phyloP scores from a whole-genome alignment of 2,888 invertebrate genomes.

The Ceramica pisi region DNA sequence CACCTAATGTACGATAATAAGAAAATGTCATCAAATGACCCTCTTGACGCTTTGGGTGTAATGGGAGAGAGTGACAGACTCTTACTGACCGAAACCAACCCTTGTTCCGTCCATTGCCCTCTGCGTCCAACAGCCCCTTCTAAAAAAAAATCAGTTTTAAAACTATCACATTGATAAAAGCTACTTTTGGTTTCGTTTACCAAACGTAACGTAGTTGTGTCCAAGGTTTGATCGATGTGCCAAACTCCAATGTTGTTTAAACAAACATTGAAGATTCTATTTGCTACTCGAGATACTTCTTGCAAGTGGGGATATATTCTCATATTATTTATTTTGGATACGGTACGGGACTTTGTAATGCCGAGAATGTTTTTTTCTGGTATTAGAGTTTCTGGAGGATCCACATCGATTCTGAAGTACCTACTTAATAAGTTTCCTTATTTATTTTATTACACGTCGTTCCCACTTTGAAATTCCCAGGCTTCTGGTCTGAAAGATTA shows the following conservation, averaged over 20 bases:
- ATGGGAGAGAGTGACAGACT: too few species aligned
- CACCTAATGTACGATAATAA: too few species aligned
- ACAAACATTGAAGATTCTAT: conserved; percentile 65
- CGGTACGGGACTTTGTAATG: conserved; percentile 9
- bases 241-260: conserved; percentile 54
- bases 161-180: conserved; percentile 9
- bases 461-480: background rate
- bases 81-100: too few species aligned
- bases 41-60: too few species aligned
- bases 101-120: too few species aligned
- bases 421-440: background rate
- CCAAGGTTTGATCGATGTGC: conserved; percentile 65
- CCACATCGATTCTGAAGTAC: conserved; percentile 1
- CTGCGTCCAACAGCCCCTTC: too few species aligned
- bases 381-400: conserved; percentile 7
- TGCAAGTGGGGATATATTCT: conserved; percentile 43
- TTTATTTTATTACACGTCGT: background rate
- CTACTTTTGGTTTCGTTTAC: conserved; percentile 29
- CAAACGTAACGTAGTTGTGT: conserved; percentile 46
- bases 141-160: background rate
- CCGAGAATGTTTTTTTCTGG: conserved; percentile 33
- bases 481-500: background rate
- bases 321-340: conserved; percentile 54
- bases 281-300: conserved; percentile 58
- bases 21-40: too few species aligned